Base-by-base conservation (phyloP, 2,888 invertebrate genomes). In the Cordilura impudica region DNA sequence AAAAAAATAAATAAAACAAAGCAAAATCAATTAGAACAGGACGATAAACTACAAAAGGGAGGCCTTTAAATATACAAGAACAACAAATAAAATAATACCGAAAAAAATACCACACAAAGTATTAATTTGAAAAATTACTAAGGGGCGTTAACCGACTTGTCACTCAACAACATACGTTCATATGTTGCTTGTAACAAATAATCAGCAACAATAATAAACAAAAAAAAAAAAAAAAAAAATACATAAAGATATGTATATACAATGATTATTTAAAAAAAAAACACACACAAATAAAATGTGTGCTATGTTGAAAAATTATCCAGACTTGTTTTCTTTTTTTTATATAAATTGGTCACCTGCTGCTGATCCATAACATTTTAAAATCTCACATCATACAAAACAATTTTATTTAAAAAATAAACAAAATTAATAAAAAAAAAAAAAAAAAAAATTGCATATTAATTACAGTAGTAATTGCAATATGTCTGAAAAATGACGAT, bases 81-180 rank as follows among this genome's bases (percentile, higher is more conserved):
- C 71, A 65, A 56, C 56, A 81, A 77, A 77, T 70, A 74, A 73
- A 70, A 72, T 67, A 23, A 54, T 23, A 3, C 49, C 70, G 61
- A 61, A 58, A 56, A 49, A 72, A 76, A 76, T 76, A 73, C 76
- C 76, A 80, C 76, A 76, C 75, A 76, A 72, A 81, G 83, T 81
- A 83, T 83, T 81, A 70, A 82, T 82, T 78, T 82, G 83, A 83
- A 83, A 83, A 83, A 83, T 83, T 81, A 83, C 82, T 82, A 73
- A 81, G 79, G 81, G 83, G 83, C 82, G 83, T 82, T 60, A 70
- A 82, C 82, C 82, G 77, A 81, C 81, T 83, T 83, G 82, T 83
- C 83, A 83, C 83, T 82, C 83, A 82, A 56, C 75, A 75, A 69
- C 75, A 75, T 69, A 63, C 45, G 70, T 56, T 69, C 67, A 53